Percentiles rank a stretch among this genome's conserved stretches.
phyloP scores from a whole-genome alignment of 2,113 vertebrate species.

The Suncus etruscus region DNA sequence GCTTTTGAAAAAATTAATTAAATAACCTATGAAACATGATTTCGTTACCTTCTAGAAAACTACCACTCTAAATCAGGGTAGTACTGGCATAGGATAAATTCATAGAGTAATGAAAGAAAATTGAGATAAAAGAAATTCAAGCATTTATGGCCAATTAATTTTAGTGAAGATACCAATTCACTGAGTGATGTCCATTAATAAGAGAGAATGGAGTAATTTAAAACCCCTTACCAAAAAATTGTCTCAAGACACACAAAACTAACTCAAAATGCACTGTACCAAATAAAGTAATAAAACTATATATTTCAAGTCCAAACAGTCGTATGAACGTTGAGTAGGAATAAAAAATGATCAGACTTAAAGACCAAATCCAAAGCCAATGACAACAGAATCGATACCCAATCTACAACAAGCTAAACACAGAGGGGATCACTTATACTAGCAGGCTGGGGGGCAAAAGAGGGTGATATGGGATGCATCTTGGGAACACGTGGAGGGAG shows the following conservation, averaged over 20 bases:
- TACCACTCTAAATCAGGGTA: constrained; percentile 10
- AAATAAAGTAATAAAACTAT: too few relatives aligned
- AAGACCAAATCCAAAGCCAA: too few relatives aligned
- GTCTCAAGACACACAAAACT: neutral
- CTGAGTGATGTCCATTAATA: neutral
- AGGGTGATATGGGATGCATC: too few relatives aligned
- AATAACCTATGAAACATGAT: neutral
- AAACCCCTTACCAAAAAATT: neutral
- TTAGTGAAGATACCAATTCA: constrained; percentile 7
- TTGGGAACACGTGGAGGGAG: too few relatives aligned
- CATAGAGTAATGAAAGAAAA: neutral
- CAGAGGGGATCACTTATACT: too few relatives aligned
- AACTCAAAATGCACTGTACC: constrained; percentile 6
- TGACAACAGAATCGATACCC: too few relatives aligned
- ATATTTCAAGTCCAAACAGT: too few relatives aligned
- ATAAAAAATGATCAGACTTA: too few relatives aligned
- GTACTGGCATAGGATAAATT: neutral
- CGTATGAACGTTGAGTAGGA: too few relatives aligned
- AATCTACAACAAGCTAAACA: too few relatives aligned
- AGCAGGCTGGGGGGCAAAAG: too few relatives aligned
- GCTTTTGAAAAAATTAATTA: neutral
- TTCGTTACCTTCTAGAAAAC: constrained; percentile 12
- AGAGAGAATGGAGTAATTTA: neutral
- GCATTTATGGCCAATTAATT: neutral
- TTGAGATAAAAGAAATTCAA: neutral